These are phyloP conservation scores for Latrodectus hesperus DNA, from an alignment of 2,888 invertebrate species.

Conservation along the genomic window DNA sequence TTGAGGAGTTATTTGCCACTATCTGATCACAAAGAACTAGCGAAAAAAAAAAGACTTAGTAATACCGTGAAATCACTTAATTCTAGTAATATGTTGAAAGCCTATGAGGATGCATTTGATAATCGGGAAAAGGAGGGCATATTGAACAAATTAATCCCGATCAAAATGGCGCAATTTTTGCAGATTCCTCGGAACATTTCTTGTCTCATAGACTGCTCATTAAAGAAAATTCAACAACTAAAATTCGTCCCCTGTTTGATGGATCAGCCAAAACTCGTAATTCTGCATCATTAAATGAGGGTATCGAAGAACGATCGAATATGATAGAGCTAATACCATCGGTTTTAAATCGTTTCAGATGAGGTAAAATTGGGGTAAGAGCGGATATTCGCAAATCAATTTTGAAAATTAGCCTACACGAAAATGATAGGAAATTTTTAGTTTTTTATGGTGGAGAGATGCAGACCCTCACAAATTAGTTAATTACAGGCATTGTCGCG, in stretches of 20 bases:
- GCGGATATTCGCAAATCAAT: constrained; percentile 10
- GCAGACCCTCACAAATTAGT: not conserved
- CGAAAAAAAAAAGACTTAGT: not conserved
- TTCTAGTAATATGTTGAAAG: not conserved
- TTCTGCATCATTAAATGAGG: not conserved
- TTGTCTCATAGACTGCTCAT: too few species aligned
- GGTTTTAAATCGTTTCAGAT: not conserved
- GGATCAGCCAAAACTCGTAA: not conserved
- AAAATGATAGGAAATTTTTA: not conserved
- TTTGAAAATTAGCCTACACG: not conserved
- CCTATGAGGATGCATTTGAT: not conserved
- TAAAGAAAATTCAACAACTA: not conserved
- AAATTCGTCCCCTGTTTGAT: not conserved
- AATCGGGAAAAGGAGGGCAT: constrained; percentile 6
- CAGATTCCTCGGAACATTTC: too few species aligned
- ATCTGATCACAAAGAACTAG: not conserved
- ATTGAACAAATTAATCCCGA: too few species aligned
- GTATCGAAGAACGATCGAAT: not conserved
- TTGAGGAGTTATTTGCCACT: not conserved
- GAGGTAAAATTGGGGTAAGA: not conserved
- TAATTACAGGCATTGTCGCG: not conserved
- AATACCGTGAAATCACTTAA: too few species aligned
- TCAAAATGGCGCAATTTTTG: too few species aligned
- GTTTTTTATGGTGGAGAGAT: constrained; percentile 7
- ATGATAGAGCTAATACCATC: constrained; percentile 8